phyloP scores from a whole-genome alignment of 2,888 invertebrate genomes.

The Scaptodrosophila latifasciaeformis region DNA sequence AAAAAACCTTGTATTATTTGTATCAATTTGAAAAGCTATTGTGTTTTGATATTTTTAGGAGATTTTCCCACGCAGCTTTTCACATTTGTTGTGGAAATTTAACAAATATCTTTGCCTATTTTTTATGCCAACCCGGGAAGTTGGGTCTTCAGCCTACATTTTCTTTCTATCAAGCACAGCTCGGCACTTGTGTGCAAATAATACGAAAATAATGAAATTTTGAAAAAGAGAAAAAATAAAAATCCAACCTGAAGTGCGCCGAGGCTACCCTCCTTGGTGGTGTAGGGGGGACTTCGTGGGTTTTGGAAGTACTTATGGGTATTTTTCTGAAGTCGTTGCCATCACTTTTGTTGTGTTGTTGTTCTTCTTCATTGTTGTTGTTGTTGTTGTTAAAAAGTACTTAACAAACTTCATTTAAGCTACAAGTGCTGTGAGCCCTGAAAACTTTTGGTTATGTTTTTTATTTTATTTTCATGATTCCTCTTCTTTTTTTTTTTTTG shows the following conservation, averaged over 20 bases:
- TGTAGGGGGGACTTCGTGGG: too few species aligned
- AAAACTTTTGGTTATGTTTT: slow-evolving; percentile 3
- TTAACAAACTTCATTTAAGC: slow-evolving; percentile 65
- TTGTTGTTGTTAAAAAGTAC: slow-evolving; percentile 45
- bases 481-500: slow-evolving; percentile 8
- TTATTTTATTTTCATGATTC: slow-evolving; percentile 4
- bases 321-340: slow-evolving; percentile 14
- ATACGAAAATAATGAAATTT: slow-evolving; percentile 65
- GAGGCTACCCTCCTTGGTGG: background rate
- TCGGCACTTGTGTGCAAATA: slow-evolving; percentile 47
- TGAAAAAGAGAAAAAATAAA: too few species aligned
- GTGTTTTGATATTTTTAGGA: too few species aligned
- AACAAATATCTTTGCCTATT: slow-evolving; percentile 16
- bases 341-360: background rate
- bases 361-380: slow-evolving; percentile 1
- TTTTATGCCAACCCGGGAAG: slow-evolving; percentile 16
- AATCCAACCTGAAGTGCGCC: slow-evolving; percentile 48
- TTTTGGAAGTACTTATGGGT: slow-evolving; percentile 27
- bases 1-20: too few species aligned
- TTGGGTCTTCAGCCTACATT: slow-evolving; percentile 21
- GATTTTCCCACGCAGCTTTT: slow-evolving; percentile 42
- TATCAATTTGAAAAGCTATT: too few species aligned
- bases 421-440: slow-evolving; percentile 42
- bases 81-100: slow-evolving; percentile 22
- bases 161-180: slow-evolving; percentile 22